These are phyloP conservation scores for Ochropleura leucogaster DNA, from an alignment of 2,888 invertebrate species.

Conservation along the genomic window DNA sequence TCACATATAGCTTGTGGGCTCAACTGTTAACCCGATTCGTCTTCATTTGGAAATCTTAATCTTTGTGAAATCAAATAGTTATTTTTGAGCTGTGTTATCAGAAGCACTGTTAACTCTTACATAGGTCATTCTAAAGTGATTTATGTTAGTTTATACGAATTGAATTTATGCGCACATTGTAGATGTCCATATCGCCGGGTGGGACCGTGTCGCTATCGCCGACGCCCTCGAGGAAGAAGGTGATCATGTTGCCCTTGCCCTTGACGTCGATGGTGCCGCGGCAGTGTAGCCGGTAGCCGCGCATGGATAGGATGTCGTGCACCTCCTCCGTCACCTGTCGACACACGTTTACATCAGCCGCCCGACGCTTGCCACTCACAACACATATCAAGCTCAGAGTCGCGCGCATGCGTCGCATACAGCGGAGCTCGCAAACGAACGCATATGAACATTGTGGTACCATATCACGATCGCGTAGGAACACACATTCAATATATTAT, in stretches of 20 bases:
- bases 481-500: slow-evolving; percentile 1
- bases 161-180: slow-evolving; percentile 70
- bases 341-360: slow-evolving; percentile 40
- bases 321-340: slow-evolving; percentile 96
- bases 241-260: slow-evolving; percentile 98
- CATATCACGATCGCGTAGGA: slow-evolving; percentile 75
- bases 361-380: slow-evolving; percentile 13
- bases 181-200: slow-evolving; percentile 72
- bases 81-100: neutral
- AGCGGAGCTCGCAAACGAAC: slow-evolving; percentile 6
- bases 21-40: no score
- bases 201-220: slow-evolving; percentile 76
- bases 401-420: slow-evolving; percentile 41
- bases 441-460: slow-evolving; percentile 73
- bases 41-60: no score
- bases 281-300: slow-evolving; percentile 95
- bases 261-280: slow-evolving; percentile 97
- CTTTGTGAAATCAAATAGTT: neutral
- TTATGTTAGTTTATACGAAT: neutral
- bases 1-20: no score
- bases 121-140: neutral
- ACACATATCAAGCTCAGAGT: neutral
- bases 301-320: slow-evolving; percentile 93
- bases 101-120: no score
- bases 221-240: slow-evolving; percentile 94